phyloP scores from a whole-genome alignment of 2,797 vertebrate genomes.

The Poeciliopsis presidionis region DNA sequence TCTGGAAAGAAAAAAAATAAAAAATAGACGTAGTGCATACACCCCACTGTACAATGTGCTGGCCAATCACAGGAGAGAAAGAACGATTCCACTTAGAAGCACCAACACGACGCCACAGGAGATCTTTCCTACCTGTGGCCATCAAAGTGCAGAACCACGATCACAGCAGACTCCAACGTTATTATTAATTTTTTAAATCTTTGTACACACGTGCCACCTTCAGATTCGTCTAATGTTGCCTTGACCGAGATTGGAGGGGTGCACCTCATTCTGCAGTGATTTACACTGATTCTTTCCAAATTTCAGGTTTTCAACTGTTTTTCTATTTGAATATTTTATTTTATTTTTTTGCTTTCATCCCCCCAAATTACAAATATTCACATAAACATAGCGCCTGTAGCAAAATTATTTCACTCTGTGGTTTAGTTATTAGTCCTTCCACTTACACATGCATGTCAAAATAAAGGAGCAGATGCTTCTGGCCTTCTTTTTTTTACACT shows the following conservation, averaged over 20 bases:
- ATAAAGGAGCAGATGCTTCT: conserved; percentile 67
- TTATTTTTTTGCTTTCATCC: too few species aligned
- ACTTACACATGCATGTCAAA: conserved; percentile 28
- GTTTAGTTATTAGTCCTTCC: background rate
- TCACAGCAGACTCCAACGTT: background rate
- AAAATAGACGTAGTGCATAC: background rate
- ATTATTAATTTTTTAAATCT: background rate
- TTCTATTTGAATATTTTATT: background rate
- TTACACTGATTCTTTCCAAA: background rate
- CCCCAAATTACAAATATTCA: background rate
- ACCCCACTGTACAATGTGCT: conserved; percentile 2
- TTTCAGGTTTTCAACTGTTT: background rate
- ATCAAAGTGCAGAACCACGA: background rate
- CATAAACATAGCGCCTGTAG: background rate
- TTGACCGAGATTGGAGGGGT: background rate
- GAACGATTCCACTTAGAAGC: conserved; percentile 9
- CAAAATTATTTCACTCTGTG: background rate
- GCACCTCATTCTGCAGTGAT: background rate
- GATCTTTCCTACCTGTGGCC: conserved; percentile 8
- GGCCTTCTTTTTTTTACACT: conserved; percentile 80
- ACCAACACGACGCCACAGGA: conserved; percentile 31
- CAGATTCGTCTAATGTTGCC: background rate
- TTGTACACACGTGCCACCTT: background rate
- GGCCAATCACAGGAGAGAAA: conserved; percentile 5
- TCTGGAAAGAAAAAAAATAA: background rate